These are phyloP conservation scores for Lycorma delicatula DNA, from an alignment of 1,140 invertebrate species.

Conservation along the genomic window DNA sequence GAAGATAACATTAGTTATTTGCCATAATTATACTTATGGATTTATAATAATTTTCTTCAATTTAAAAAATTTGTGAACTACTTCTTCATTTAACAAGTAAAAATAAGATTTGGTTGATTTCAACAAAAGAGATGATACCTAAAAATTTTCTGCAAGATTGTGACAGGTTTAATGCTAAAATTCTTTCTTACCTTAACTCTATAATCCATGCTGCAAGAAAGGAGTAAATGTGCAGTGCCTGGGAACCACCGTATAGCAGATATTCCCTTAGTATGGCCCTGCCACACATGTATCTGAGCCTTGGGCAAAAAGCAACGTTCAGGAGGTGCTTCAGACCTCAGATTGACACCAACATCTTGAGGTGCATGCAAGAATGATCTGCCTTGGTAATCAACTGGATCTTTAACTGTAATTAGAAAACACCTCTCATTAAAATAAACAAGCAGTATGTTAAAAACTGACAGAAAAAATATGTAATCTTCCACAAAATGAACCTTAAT, in stretches of 20 bases:
- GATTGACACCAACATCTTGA: slow-evolving; percentile 91
- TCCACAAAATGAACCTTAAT: background rate
- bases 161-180: too few species aligned
- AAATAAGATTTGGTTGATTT: too few species aligned
- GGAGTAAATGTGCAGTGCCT: slow-evolving; percentile 82
- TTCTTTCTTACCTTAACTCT: slow-evolving; percentile 69
- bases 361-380: slow-evolving; percentile 90
- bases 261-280: slow-evolving; percentile 96
- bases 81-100: too few species aligned
- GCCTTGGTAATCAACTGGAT: slow-evolving; percentile 92
- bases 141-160: too few species aligned
- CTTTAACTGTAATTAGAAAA: slow-evolving; percentile 66
- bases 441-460: too few species aligned
- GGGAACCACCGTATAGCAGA: slow-evolving; percentile 95
- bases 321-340: slow-evolving; percentile 84
- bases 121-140: too few species aligned
- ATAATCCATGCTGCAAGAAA: slow-evolving; percentile 95
- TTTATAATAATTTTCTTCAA: too few species aligned
- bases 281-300: slow-evolving; percentile 92
- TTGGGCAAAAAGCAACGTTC: slow-evolving; percentile 97
- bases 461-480: background rate
- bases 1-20: too few species aligned
- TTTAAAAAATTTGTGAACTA: too few species aligned
- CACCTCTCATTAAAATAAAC: slow-evolving; percentile 3
- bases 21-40: too few species aligned